phyloP scores from a whole-genome alignment of 2,888 invertebrate species.

The Lepidochitona cinerea region DNA sequence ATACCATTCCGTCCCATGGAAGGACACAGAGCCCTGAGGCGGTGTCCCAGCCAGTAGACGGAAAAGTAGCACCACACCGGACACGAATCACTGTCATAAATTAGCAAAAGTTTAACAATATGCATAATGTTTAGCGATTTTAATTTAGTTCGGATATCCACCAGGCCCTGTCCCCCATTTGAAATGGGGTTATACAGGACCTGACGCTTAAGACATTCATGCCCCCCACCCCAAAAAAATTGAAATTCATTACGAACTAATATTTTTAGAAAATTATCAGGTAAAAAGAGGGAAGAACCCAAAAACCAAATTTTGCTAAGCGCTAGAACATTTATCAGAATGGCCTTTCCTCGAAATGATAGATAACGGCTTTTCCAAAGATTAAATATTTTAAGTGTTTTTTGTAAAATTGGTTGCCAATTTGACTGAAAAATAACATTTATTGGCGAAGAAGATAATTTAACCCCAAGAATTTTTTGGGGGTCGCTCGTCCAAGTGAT shows the following conservation, averaged over 20 bases:
- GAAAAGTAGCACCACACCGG: background rate
- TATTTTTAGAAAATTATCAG: too few relatives aligned
- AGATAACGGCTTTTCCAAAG: background rate
- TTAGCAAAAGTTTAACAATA: background rate
- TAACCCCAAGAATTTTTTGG: background rate
- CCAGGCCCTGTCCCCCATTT: background rate
- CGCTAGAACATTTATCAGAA: background rate
- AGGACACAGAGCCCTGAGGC: background rate
- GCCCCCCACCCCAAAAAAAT: background rate
- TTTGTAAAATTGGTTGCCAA: background rate
- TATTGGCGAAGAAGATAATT: background rate
- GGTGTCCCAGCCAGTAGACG: background rate
- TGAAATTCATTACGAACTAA: background rate
- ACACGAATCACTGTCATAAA: background rate
- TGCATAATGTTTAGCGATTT: background rate
- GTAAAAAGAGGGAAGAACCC: too few relatives aligned
- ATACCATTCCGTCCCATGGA: background rate
- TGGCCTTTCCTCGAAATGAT: background rate
- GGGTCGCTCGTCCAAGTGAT: constrained; percentile 4
- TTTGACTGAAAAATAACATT: background rate
- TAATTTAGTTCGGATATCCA: background rate
- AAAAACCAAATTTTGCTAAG: constrained; percentile 5
- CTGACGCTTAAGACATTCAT: background rate
- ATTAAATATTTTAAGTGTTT: background rate
- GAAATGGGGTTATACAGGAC: background rate